These are phyloP conservation scores for Colius striatus DNA, from an alignment of 2,113 vertebrate species.

Conservation along the genomic window DNA sequence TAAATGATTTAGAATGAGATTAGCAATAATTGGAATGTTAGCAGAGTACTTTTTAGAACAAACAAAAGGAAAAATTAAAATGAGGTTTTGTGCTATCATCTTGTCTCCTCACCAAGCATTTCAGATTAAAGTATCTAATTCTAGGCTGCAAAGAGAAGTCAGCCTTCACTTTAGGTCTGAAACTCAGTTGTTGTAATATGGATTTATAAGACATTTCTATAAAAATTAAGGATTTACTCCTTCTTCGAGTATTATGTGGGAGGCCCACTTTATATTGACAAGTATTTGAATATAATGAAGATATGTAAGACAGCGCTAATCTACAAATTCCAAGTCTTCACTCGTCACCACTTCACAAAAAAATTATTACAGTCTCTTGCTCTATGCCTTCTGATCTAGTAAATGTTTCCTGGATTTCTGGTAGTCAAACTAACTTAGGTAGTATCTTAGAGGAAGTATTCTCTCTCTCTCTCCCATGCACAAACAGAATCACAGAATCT, in stretches of 20 bases:
- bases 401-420: background rate
- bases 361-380: background rate
- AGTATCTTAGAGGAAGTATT: fast-evolving
- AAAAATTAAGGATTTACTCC: background rate
- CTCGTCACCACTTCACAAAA: background rate
- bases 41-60: background rate
- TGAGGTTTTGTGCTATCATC: background rate
- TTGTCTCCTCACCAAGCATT: background rate
- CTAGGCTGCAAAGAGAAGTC: background rate
- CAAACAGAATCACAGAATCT: no score
- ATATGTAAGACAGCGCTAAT: background rate
- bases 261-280: background rate
- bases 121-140: background rate
- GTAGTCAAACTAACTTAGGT: background rate
- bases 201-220: background rate
- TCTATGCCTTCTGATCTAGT: background rate
- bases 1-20: background rate
- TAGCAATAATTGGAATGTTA: background rate
- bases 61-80: background rate
- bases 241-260: background rate
- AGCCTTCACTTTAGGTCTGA: background rate
- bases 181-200: background rate
- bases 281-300: background rate
- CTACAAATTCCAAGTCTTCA: background rate
- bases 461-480: background rate